A percentile compares a stretch with the other conserved stretches of the same genome.
phyloP scores from a whole-genome alignment of 92 coral and sea anemone genomes.

The Porites divaricata region DNA sequence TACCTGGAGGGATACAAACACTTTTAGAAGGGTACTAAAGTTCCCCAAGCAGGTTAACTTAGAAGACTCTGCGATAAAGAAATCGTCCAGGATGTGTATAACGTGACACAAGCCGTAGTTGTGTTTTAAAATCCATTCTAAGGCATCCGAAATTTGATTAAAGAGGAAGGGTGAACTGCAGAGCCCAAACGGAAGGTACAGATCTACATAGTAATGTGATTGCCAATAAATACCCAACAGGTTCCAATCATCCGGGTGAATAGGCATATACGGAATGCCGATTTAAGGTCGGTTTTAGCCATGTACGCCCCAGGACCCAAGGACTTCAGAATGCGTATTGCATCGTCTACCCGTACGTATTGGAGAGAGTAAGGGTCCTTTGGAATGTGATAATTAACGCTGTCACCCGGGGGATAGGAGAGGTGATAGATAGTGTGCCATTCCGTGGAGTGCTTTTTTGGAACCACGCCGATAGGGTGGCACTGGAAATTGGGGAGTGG shows the following conservation, averaged over 20 bases:
- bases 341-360: constrained; percentile 61
- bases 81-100: constrained; percentile 74
- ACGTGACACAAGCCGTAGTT: constrained; percentile 60
- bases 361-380: constrained; percentile 67
- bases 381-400: constrained; percentile 63
- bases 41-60: constrained; percentile 38
- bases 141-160: constrained; percentile 64
- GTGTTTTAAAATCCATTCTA: constrained; percentile 60
- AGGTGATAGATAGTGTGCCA: constrained; percentile 41
- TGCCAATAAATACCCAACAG: constrained; percentile 69
- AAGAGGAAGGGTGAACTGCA: constrained; percentile 67
- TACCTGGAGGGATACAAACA: constrained; percentile 45
- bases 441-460: no score
- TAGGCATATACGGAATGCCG: constrained; percentile 62
- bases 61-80: constrained; percentile 57
- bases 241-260: constrained; percentile 58
- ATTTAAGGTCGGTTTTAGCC: constrained; percentile 71
- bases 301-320: constrained; percentile 58
- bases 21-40: constrained; percentile 49
- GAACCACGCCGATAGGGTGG: no score
- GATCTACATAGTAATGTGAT: no score
- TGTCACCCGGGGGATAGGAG: constrained; percentile 56
- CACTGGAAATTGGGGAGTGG: no score
- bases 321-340: constrained; percentile 41
- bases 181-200: constrained; percentile 65